These are phyloP conservation scores for Sardinella longiceps DNA, from an alignment of 2,797 vertebrate genomes.

Conservation along the genomic window DNA sequence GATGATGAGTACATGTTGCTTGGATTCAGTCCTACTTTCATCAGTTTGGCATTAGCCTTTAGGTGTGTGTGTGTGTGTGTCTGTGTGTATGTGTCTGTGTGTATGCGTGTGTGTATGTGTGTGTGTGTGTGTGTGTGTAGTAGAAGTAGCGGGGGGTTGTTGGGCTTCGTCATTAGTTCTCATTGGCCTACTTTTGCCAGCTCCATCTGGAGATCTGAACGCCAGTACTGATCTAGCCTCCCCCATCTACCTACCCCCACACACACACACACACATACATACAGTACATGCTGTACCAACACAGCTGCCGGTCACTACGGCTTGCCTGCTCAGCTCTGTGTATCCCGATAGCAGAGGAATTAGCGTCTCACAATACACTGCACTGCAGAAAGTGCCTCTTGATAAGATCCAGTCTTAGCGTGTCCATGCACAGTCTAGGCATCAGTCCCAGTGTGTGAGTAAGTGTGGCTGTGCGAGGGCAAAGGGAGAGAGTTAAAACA, in stretches of 20 bases:
- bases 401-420: not conserved
- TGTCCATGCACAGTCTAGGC: not conserved
- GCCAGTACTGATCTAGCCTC: conserved; percentile 39
- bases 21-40: not conserved
- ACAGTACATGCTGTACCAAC: no score
- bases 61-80: not conserved
- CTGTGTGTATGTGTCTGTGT: no score
- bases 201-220: conserved; percentile 52
- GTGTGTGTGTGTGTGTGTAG: not conserved
- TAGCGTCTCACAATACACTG: not conserved
- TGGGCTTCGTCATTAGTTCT: not conserved
- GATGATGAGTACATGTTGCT: not conserved
- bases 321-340: not conserved
- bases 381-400: not conserved
- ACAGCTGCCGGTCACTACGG: not conserved
- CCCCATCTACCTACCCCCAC: not conserved
- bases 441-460: not conserved
- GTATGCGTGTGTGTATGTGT: not conserved
- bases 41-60: no score
- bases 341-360: not conserved
- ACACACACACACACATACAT: conserved; percentile 16
- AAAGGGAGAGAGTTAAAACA: not conserved
- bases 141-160: not conserved
- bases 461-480: not conserved
- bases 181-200: conserved; percentile 15